Base-by-base conservation (phyloP, 2,888 invertebrate species). In the Lasius fuliginosus region DNA sequence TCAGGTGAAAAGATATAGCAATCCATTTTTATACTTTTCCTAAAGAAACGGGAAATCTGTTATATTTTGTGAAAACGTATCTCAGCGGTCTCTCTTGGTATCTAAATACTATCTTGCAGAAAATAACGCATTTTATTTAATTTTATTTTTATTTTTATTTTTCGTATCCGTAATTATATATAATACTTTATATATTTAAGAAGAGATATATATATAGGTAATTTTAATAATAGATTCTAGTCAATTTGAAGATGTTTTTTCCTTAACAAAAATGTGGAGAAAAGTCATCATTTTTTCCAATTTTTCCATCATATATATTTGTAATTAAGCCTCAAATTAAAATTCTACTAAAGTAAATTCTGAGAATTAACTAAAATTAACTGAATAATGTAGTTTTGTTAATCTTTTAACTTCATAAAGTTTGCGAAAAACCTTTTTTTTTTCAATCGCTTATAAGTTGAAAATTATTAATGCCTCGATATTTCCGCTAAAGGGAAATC, bases 1-100 rank as follows among this genome's bases (percentile, higher is more conserved):
- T 77, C 53, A 53, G 46, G 67, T 68, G 69, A 40, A 77, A 56
- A 69, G 77, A 77, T 77, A 77, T 69, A 18, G 49, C 46, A n/a
- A 30, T 69, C 56, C 56, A 77, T 77, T 53, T 49, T 77, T 77
- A 77, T 69, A 42, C 30, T 40, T 69, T 30, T 5, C n/a, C n/a
- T 40, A 42, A 77, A 69, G 69, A 56, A 58, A 77, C 30, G 53
- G 9, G 5, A 77, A 77, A 77, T 77, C 69, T 68, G 49, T 76
- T 77, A 69, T 75, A 36, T 64, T 69, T 77, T 40, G 15, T 42
- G 56, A 69, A 77, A 69, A 77, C 27, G 30, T 56, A 56, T 69
- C 56, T 69, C 77, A 69, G 49, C 74, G n/a, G 30, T 15, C 2
- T 75, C 15, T 68, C 67, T 40, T 36, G 18, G 67, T 36, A 27